Percentiles rank a stretch among this genome's conserved stretches.
Evolutionary conservation across 1,140 invertebrate genomes (phyloP).

Genomic region (Atta texana): DNA sequence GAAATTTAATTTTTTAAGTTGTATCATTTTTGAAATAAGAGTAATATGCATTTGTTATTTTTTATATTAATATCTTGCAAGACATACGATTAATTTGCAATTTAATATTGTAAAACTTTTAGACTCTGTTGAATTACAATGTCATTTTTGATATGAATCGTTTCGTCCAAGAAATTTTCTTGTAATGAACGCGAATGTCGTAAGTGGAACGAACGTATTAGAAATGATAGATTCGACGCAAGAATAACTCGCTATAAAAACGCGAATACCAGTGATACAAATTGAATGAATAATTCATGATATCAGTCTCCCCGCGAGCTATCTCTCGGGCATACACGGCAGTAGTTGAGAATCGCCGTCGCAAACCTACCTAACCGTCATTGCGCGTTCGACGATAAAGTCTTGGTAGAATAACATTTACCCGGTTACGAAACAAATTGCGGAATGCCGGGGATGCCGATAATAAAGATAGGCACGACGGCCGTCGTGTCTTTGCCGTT

Average conservation of each 20-base stretch:
- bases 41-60: not conserved
- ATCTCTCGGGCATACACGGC: not conserved
- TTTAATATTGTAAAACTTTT: not conserved
- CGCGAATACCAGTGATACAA: conserved; percentile 42
- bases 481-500: not conserved
- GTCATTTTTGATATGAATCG: not conserved
- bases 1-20: no score
- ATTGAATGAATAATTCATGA: conserved; percentile 63
- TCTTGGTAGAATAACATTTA: conserved; percentile 56
- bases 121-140: not conserved
- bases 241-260: conserved; percentile 29
- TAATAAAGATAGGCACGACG: conserved; percentile 49
- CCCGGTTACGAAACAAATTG: conserved; percentile 59
- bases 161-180: not conserved
- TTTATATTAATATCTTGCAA: not conserved
- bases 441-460: conserved; percentile 55
- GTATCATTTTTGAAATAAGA: not conserved
- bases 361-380: conserved; percentile 51
- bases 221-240: conserved; percentile 37
- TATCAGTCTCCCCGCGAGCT: conserved; percentile 18
- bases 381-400: conserved; percentile 49
- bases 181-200: not conserved
- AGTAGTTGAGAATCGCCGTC: conserved; percentile 32
- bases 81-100: not conserved
- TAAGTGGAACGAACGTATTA: conserved; percentile 12